Evolutionary conservation across 2,113 vertebrate species (phyloP), one percentile per base, ranked within the genome.

Genomic region (Dromaius novaehollandiae): DNA sequence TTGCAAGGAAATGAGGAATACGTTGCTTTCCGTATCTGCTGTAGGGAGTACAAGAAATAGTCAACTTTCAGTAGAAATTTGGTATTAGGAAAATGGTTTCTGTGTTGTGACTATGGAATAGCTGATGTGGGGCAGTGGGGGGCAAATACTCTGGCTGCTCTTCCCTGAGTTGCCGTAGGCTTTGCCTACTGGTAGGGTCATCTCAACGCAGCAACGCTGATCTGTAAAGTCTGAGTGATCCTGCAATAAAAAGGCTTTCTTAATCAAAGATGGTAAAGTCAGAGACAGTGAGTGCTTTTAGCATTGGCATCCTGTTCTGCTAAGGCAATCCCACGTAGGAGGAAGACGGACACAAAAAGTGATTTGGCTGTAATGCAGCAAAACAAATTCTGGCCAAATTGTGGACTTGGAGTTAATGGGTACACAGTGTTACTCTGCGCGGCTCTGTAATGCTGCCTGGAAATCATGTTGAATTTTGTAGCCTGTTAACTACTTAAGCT

Each of bases 381-480:
- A 96, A 95, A 95, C 94, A 97, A 96, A 96, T 96, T 96, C 97
- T 96, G 91, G 94, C 96, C 96, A 88, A 94, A 93, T 91, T 86
- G 93, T 95, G 95, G 79, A 93, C 86, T 96, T 44, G 91, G 78
- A 97, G 93, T 97, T 98, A 98, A 98, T 98, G 97, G 97, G 96
- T 96, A 97, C 97, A 97, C 94, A 90, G 97, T 96, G 97, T 97
- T 96, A 96, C 95, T 95, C 92, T 90, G 96, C 87, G 21, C 88
- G 74, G 55, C 91, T 87, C 83, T 64, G 13, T 91, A 76, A 60
- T 42, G 32, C 90, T 96, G 97, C 85, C 97, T 97, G 96, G 95
- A 97, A 98, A 88, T 94, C 70, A 12, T 34, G 90, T 90, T 80
- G 92, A 91, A 94, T 63, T 93, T 89, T 88, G 84, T 78, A 66